These are phyloP conservation scores for Calypte anna DNA, from an alignment of 2,113 vertebrate species.

Conservation along the genomic window DNA sequence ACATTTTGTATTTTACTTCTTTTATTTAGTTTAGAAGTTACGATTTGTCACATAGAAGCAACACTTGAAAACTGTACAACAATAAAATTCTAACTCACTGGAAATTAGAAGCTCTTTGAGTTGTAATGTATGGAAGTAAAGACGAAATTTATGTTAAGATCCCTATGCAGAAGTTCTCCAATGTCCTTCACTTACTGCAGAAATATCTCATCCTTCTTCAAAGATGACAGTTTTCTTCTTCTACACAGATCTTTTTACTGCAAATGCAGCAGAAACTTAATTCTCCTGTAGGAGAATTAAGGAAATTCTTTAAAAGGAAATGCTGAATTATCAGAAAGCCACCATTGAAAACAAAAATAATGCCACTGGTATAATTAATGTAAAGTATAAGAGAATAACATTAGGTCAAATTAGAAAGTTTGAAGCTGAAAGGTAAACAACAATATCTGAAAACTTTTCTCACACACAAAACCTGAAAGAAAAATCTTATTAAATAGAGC, in stretches of 20 bases:
- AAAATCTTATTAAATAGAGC: neutral
- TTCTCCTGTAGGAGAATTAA: neutral
- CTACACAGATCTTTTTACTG: neutral
- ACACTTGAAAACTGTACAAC: neutral
- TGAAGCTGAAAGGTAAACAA: neutral
- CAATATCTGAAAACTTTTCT: neutral
- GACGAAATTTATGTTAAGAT: neutral
- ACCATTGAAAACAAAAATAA: neutral
- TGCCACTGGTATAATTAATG: neutral
- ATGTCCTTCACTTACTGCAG: neutral
- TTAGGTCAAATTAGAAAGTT: neutral
- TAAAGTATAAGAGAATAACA: neutral
- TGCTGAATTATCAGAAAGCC: conserved; percentile 47
- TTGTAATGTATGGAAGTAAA: neutral
- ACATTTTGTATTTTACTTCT: neutral
- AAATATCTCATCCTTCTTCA: neutral
- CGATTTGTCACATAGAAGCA: neutral
- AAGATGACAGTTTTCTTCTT: neutral
- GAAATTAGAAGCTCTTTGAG: neutral
- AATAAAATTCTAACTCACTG: neutral
- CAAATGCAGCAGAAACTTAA: neutral
- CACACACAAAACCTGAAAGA: neutral
- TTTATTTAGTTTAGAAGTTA: neutral
- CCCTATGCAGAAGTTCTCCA: neutral
- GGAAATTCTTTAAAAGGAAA: conserved; percentile 24